Percentiles rank a stretch among this genome's conserved stretches.
Evolutionary conservation across 2,113 vertebrate genomes (phyloP).

Genomic region (Rhadina sibilatrix): DNA sequence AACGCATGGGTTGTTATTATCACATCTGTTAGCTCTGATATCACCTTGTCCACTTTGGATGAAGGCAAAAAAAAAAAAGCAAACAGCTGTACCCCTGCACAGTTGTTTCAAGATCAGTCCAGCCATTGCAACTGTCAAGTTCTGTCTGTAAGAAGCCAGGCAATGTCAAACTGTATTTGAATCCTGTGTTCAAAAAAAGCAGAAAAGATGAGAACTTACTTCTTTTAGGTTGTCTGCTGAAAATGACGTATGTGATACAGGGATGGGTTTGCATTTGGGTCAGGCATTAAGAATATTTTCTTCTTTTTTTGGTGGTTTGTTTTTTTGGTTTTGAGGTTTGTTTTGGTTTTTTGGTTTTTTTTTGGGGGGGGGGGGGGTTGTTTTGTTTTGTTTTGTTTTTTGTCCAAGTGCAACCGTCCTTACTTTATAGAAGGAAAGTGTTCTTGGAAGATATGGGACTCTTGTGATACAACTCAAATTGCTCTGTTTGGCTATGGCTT

Average conservation of each 20-base stretch:
- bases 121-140: not conserved
- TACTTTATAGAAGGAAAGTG: not conserved
- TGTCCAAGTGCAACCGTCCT: not conserved
- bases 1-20: not conserved
- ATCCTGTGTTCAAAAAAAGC: not conserved
- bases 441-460: not conserved
- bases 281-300: not conserved
- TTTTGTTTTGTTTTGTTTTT: not conserved
- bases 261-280: not conserved
- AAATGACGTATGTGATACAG: not conserved
- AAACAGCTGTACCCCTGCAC: rapidly evolving
- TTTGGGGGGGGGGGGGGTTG: too few species aligned
- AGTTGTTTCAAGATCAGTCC: not conserved
- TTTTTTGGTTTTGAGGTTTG: too few species aligned
- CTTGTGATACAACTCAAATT: not conserved
- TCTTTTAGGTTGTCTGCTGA: not conserved
- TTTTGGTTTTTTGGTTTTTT: rapidly evolving
- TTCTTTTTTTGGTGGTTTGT: too few species aligned
- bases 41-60: not conserved
- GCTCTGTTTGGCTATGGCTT: not conserved
- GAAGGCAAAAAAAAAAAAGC: not conserved
- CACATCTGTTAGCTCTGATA: not conserved
- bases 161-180: not conserved
- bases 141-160: not conserved
- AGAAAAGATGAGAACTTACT: not conserved